These are phyloP conservation scores for Paraplagusia blochii DNA, from an alignment of 2,113 vertebrate genomes.

Conservation along the genomic window DNA sequence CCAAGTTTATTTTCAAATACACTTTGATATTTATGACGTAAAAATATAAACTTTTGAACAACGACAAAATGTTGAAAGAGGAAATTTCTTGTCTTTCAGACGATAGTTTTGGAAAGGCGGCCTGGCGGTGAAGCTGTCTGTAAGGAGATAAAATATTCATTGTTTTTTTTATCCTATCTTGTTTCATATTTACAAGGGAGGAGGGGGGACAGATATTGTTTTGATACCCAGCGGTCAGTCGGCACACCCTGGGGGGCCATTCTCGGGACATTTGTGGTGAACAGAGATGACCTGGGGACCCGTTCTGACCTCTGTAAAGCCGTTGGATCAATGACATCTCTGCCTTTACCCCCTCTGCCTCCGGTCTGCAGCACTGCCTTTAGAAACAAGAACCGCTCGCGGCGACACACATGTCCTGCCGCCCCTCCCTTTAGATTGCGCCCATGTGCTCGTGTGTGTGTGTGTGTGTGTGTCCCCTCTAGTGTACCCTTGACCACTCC, in stretches of 20 bases:
- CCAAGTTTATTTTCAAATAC: too few relatives aligned
- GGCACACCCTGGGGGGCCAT: slow-evolving; percentile 55
- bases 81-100: too few relatives aligned
- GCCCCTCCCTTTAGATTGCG: slow-evolving; percentile 41
- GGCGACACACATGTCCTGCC: slow-evolving; percentile 58
- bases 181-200: slow-evolving; percentile 2
- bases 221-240: slow-evolving; percentile 50
- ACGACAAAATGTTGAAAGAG: too few relatives aligned
- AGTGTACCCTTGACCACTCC: slow-evolving; percentile 70
- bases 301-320: slow-evolving; percentile 65
- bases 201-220: slow-evolving; percentile 54
- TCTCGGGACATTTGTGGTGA: slow-evolving; percentile 73
- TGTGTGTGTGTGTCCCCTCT: slow-evolving; percentile 46
- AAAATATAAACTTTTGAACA: too few relatives aligned
- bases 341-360: slow-evolving; percentile 34
- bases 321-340: slow-evolving; percentile 71
- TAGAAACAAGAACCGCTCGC: slow-evolving; percentile 56
- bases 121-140: too few relatives aligned
- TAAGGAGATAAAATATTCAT: not conserved
- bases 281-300: slow-evolving; percentile 82
- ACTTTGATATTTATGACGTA: too few relatives aligned
- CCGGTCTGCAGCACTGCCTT: slow-evolving; percentile 48
- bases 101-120: too few relatives aligned
- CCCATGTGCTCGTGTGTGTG: slow-evolving; percentile 38
- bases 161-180: not conserved